Evolutionary conservation across 2,113 vertebrate species (phyloP), one percentile per base, ranked within the genome.

Genomic region (Scophthalmus maximus): DNA sequence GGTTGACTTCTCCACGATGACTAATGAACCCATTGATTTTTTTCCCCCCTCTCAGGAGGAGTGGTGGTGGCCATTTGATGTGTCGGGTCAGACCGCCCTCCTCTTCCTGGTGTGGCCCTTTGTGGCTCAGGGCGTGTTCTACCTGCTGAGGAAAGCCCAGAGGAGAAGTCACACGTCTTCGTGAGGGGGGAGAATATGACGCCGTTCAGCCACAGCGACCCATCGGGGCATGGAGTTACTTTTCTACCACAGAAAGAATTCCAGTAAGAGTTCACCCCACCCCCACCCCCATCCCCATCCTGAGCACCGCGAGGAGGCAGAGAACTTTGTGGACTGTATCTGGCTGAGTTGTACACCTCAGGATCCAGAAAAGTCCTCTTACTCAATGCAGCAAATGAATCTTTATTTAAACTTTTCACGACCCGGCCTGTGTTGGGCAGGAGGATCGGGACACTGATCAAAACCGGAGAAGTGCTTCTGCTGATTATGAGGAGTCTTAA

Each of bases 81-180:
- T 88, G 57, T 92, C 92, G 0, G 89, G 81, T 0, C 92, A 50
- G 59, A 94, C 95, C 0, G 57, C 96, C 12, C 71, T 97, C 51
- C 94, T 98, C 85, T 90, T 99, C 62, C n/a, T 97, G 78, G 40
- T 97, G 51, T 99, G 97, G 97, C 97, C 97, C 22, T 96, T 98
- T 53, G 18, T 96, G 1, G 94, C 94, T 58, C 96, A 98, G 90
- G 95, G 94, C 87, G 79, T 98, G 66, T 85, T 96, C 53, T 84
- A 86, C 73, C 88, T 93, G 75, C 88, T 96, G 76, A 94, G 85
- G 66, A 92, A 89, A 68, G 90, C 83, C 85, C 95, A 93, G 79
- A 94, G 84, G 89, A 91, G 87, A 23, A 66, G 65, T 20, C 72
- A 67, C 20, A 18, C 81, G n/a, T 76, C 74, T 23, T 77, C 78